phyloP scores from a whole-genome alignment of 2,888 invertebrate species.

The Mellilla xanthometata region DNA sequence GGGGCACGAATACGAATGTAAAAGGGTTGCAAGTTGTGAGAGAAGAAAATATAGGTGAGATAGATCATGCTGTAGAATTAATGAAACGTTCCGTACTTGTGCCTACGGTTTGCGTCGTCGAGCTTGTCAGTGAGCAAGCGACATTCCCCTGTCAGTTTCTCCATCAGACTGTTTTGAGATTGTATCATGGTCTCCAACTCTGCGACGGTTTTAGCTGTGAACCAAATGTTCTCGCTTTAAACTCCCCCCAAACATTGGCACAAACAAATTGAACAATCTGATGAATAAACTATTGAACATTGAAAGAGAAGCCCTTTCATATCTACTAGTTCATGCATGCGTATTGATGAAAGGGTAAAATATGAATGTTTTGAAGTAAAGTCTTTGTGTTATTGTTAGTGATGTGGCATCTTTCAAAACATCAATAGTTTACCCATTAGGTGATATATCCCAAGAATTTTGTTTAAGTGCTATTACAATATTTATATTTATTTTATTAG shows the following conservation, averaged over 20 bases:
- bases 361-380: conserved; percentile 77
- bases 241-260: conserved; percentile 32
- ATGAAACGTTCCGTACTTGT: conserved; percentile 88
- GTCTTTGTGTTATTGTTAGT: conserved; percentile 27
- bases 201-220: conserved; percentile 93
- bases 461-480: conserved; percentile 24
- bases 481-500: conserved; percentile 8
- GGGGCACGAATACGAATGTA: conserved; percentile 8
- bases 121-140: conserved; percentile 94
- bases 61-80: conserved; percentile 62
- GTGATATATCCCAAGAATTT: conserved; percentile 24
- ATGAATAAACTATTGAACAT: conserved; percentile 87
- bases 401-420: conserved; percentile 64
- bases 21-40: conserved; percentile 31
- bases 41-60: conserved; percentile 34
- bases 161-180: conserved; percentile 96
- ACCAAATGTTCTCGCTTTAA: conserved; percentile 79
- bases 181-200: conserved; percentile 95
- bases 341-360: conserved; percentile 79
- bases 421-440: conserved; percentile 81
- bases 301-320: conserved; percentile 71
- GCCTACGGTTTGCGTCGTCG: conserved; percentile 93
- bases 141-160: conserved; percentile 94
- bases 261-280: conserved; percentile 74
- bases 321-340: conserved; percentile 70